Conservation (phyloP, 2,797 vertebrate species). For the Sebastes umbrosus region DNA sequence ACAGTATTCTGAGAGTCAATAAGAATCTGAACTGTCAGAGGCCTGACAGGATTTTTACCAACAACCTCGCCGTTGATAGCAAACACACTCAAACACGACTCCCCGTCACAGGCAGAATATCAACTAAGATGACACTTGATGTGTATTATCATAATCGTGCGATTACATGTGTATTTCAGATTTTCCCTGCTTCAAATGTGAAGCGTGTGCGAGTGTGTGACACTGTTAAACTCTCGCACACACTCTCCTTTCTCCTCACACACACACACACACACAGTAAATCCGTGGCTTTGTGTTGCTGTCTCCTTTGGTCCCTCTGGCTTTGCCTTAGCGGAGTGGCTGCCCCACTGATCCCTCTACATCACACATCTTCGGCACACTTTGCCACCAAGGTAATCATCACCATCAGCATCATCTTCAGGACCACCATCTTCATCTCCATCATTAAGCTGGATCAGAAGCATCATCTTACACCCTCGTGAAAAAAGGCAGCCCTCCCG, state of each 20-base stretch:
- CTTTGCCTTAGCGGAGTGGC: conserved; percentile 47
- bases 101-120: conserved; percentile 54
- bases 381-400: conserved; percentile 56
- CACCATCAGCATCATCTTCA: conserved; percentile 18
- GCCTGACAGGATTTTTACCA: conserved; percentile 52
- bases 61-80: conserved; percentile 45
- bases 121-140: conserved; percentile 80
- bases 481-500: conserved; percentile 54
- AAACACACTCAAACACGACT: conserved; percentile 46
- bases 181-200: conserved; percentile 60
- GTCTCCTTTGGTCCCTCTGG: conserved; percentile 66
- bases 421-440: conserved; percentile 56
- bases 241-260: not conserved
- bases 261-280: conserved; percentile 43
- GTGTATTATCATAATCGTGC: conserved; percentile 79
- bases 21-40: conserved; percentile 34
- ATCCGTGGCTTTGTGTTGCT: conserved; percentile 67
- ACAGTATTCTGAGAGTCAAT: conserved; percentile 48
- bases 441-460: conserved; percentile 77
- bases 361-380: conserved; percentile 44
- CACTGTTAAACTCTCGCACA: conserved; percentile 33
- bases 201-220: conserved; percentile 52
- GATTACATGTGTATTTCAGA: conserved; percentile 82
- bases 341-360: conserved; percentile 58
- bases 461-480: conserved; percentile 45